phyloP scores from a whole-genome alignment of 2,888 invertebrate species.

The Helicoverpa assulta region DNA sequence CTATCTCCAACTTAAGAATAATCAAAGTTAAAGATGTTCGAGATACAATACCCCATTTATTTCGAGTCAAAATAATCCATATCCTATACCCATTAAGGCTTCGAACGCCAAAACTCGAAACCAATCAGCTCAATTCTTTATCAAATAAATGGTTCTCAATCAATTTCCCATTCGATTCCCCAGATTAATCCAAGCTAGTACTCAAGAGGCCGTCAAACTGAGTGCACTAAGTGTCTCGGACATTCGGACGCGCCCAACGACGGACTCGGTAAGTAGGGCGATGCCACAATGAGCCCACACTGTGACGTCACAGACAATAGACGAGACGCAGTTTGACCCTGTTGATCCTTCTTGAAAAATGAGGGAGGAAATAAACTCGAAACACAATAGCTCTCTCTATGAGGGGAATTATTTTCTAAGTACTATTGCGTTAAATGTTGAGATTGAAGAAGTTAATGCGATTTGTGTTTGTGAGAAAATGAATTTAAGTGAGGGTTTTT shows the following conservation, averaged over 20 bases:
- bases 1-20: background rate
- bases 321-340: slow-evolving; percentile 48
- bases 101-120: background rate
- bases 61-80: background rate
- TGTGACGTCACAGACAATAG: slow-evolving; percentile 57
- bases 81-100: background rate
- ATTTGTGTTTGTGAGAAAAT: slow-evolving; percentile 38
- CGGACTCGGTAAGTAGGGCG: slow-evolving; percentile 50
- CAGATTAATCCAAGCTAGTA: slow-evolving; percentile 54
- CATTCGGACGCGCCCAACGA: slow-evolving; percentile 52
- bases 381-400: slow-evolving; percentile 57
- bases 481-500: slow-evolving; percentile 19
- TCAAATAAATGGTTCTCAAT: slow-evolving; percentile 29
- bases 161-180: slow-evolving; percentile 46
- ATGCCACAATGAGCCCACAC: slow-evolving; percentile 53
- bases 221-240: slow-evolving; percentile 62
- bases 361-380: slow-evolving; percentile 57
- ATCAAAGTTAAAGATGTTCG: background rate
- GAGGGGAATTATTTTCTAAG: slow-evolving; percentile 55
- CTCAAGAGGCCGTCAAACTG: slow-evolving; percentile 59
- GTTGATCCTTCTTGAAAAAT: slow-evolving; percentile 64
- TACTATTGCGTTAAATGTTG: slow-evolving; percentile 52
- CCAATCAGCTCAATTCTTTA: slow-evolving; percentile 2
- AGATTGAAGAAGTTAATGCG: slow-evolving; percentile 53
- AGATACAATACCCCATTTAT: background rate